phyloP scores from a whole-genome alignment of 1,140 invertebrate genomes.

The Megalopta genalis region DNA sequence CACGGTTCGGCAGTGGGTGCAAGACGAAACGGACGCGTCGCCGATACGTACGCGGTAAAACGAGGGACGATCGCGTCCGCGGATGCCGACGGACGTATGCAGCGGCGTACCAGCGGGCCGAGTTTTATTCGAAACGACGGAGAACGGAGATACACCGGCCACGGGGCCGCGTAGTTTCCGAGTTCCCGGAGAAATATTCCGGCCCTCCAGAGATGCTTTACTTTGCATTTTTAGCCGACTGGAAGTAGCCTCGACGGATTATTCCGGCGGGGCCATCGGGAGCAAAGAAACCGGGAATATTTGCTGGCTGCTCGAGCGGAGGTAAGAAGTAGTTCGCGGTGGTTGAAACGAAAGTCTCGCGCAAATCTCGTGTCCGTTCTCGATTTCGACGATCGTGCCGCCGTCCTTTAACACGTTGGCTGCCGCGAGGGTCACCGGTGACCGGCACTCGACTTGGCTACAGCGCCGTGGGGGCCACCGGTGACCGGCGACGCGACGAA shows the following conservation, averaged over 20 bases:
- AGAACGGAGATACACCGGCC: not conserved
- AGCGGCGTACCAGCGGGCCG: no score
- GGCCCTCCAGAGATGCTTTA: slow-evolving; percentile 33
- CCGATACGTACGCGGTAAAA: no score
- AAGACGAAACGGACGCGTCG: no score
- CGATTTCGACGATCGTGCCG: not conserved
- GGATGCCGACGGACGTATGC: no score
- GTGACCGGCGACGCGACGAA: no score
- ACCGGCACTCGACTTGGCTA: no score
- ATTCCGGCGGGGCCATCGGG: slow-evolving; percentile 14
- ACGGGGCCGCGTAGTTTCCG: slow-evolving; percentile 8
- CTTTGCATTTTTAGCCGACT: slow-evolving; percentile 30
- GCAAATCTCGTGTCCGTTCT: not conserved
- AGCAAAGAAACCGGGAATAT: slow-evolving; percentile 17
- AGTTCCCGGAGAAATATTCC: slow-evolving; percentile 26
- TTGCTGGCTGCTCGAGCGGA: not conserved
- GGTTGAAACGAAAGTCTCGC: not conserved
- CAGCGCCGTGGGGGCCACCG: no score
- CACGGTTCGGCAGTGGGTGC: slow-evolving; percentile 5
- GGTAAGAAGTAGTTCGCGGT: slow-evolving; percentile 8
- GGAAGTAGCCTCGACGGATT: slow-evolving; percentile 39
- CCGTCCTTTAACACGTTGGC: no score
- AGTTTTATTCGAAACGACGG: not conserved
- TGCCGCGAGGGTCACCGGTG: no score
- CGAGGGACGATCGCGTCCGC: no score